Conservation (phyloP, 2,888 invertebrate species). For the Tiliacea citrago region DNA sequence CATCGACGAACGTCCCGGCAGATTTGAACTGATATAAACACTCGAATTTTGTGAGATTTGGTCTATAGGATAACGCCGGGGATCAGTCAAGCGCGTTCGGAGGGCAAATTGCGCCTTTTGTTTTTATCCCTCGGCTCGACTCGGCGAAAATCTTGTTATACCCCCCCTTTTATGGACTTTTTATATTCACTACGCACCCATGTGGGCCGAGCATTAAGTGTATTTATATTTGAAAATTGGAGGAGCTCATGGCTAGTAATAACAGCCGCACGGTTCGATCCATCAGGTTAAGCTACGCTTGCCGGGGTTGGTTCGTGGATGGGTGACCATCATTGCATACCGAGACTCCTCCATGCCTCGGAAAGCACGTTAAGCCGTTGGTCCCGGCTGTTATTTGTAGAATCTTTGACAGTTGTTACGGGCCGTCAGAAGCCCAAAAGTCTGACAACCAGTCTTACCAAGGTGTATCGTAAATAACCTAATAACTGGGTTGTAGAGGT, state of each 20-base stretch:
- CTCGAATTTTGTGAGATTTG: slow-evolving; percentile 77
- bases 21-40: slow-evolving; percentile 80
- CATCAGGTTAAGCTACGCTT: too few relatives aligned
- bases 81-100: slow-evolving; percentile 80
- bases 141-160: slow-evolving; percentile 78
- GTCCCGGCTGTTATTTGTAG: too few relatives aligned
- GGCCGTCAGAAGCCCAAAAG: too few relatives aligned
- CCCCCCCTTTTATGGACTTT: slow-evolving; percentile 73
- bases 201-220: slow-evolving; percentile 27
- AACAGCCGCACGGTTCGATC: too few relatives aligned
- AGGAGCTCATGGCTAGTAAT: not conserved
- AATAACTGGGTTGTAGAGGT: too few relatives aligned
- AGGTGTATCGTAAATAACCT: too few relatives aligned
- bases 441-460: too few relatives aligned
- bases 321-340: too few relatives aligned
- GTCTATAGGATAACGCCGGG: slow-evolving; percentile 76
- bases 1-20: slow-evolving; percentile 73
- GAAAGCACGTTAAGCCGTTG: too few relatives aligned
- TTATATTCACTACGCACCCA: slow-evolving; percentile 74
- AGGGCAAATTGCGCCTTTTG: slow-evolving; percentile 82
- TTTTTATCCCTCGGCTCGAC: slow-evolving; percentile 77
- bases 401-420: too few relatives aligned
- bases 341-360: too few relatives aligned
- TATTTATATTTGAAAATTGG: slow-evolving; percentile 46
- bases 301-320: too few relatives aligned